These are phyloP conservation scores for Drosophila burlai DNA, from an alignment of 1,140 invertebrate genomes.

Conservation along the genomic window DNA sequence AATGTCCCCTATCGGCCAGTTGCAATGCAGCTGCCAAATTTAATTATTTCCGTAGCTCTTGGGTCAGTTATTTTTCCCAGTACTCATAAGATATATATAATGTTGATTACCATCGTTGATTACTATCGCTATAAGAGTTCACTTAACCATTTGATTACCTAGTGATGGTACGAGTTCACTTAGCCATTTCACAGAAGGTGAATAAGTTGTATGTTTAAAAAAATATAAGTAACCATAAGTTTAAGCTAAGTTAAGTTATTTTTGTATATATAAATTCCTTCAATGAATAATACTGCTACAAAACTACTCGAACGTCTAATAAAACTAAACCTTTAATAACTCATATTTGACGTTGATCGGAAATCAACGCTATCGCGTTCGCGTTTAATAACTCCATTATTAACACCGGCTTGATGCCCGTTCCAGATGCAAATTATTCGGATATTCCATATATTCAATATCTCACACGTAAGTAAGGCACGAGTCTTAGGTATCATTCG, in stretches of 20 bases:
- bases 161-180: no score
- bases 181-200: neutral
- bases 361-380: conserved; percentile 28
- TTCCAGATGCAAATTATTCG: conserved; percentile 89
- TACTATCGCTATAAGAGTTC: neutral
- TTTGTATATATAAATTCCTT: no score
- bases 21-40: conserved; percentile 19
- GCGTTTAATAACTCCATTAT: conserved; percentile 28
- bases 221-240: neutral
- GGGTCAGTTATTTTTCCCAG: neutral
- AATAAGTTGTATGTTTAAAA: neutral
- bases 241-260: neutral
- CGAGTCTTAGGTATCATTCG: conserved; percentile 16
- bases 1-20: no score
- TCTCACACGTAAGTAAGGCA: conserved; percentile 88
- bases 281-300: neutral
- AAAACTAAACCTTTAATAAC: conserved; percentile 7
- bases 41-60: conserved; percentile 22
- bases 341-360: conserved; percentile 36
- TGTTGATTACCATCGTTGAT: neutral
- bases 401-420: conserved; percentile 66
- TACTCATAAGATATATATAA: neutral
- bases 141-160: neutral
- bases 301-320: neutral
- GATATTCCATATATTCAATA: conserved; percentile 89